Conservation (phyloP, 2,888 invertebrate genomes). For the Gandaritis pyraliata region DNA sequence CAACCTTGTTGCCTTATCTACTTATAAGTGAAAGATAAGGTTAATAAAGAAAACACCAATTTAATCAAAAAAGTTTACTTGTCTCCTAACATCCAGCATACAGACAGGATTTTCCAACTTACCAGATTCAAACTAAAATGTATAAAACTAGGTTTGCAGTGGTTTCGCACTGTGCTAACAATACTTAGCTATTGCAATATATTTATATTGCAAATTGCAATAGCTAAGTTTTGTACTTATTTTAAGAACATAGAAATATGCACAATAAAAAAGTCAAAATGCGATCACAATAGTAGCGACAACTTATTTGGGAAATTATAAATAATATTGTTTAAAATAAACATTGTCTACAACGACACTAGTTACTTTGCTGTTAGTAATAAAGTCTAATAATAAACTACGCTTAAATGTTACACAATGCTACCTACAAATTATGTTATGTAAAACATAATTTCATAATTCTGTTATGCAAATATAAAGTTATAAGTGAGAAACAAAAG, state of each 20-base stretch:
- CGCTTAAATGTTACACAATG: not conserved
- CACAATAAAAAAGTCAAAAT: constrained; percentile 13
- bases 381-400: constrained; percentile 8
- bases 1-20: no score
- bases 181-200: not conserved
- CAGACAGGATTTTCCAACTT: constrained; percentile 15
- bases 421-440: not conserved
- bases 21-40: no score
- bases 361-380: not conserved
- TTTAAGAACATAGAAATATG: not conserved
- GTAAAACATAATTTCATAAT: no score
- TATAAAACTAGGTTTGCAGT: not conserved
- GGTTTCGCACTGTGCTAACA: constrained; percentile 13
- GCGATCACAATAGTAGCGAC: not conserved
- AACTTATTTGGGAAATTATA: not conserved
- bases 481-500: constrained; percentile 7
- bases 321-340: constrained; percentile 5
- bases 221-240: no score
- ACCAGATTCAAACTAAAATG: not conserved
- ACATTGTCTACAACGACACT: constrained; percentile 4
- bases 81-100: constrained; percentile 3
- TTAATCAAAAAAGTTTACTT: constrained; percentile 24
- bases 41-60: constrained; percentile 2
- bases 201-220: no score
- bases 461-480: constrained; percentile 1